Evolutionary conservation across 2,888 invertebrate species (phyloP), one percentile per base, ranked within the genome.

Genomic region (Unio pictorum): DNA sequence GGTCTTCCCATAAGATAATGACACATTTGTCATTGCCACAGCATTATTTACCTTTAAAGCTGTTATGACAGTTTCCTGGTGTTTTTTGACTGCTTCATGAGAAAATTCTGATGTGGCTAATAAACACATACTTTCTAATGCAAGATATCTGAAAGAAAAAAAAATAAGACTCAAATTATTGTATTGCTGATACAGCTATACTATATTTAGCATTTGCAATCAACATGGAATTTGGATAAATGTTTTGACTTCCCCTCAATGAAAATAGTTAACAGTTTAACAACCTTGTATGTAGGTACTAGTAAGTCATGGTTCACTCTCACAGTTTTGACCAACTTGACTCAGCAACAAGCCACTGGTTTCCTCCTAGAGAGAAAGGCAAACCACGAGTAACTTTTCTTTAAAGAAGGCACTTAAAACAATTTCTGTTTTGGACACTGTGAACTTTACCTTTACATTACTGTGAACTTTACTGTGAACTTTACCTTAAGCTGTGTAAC

Each of bases 81-180:
- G 99, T 88, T 99, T 99, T 90, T 99, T 99, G 20, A 99, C 99
- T 78, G 99, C 99, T 90, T 99, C 99, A 91, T 99, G 99, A 55
- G 98, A 98, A 91, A 99, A 99, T 91, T 99, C 99, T 0, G 99
- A 99, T 26, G 98, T 99, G 64, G 99, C 99, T 88, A 99, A 92
- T 90, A 99, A 95, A 91, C 99, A 99, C 99, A 99, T 99, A 55
- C 98, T 98, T 90, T 99, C 99, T 73, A 99, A 93, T 45, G 99
- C 99, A 88, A 99, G 92, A 90, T 99, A 99, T 83, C 92, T 91
- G 81, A 20, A 82, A 34, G n/a, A 58, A 23, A 34, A 62, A 34
- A 56, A 11, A 30, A 23, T 23, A 23, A 60, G 18, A 23, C 26
- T 26, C 4, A 3, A 15, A 26, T 11, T 18, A 23, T 60, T 23